Evolutionary conservation across 2,888 invertebrate species (phyloP).

Genomic region (Megaustenia siamemsis): DNA sequence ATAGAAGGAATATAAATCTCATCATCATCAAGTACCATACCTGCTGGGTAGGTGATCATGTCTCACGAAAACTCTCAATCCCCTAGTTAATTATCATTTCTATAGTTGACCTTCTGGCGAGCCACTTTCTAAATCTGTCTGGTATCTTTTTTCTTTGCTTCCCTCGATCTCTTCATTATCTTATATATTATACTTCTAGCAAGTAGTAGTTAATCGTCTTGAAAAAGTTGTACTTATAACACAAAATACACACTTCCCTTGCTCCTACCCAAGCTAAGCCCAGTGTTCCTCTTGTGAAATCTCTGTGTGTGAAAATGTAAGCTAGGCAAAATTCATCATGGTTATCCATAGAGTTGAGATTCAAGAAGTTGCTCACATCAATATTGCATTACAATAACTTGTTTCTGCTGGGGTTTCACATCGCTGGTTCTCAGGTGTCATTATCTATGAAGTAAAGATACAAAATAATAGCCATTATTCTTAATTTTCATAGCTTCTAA

Average conservation of each 20-base stretch:
- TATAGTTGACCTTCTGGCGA: no score
- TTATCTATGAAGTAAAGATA: conserved; percentile 57
- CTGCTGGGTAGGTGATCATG: no score
- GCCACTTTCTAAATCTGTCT: no score
- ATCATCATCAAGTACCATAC: no score
- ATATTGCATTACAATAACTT: conserved; percentile 94
- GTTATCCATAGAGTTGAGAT: conserved; percentile 96
- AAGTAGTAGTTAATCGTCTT: background rate
- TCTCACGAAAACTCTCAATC: no score
- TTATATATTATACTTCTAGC: no score
- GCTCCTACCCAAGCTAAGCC: conserved; percentile 99
- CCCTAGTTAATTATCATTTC: no score
- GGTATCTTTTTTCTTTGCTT: no score
- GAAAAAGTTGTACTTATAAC: background rate
- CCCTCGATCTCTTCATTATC: no score
- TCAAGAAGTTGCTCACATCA: conserved; percentile 98
- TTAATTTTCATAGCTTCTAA: background rate
- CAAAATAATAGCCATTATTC: background rate
- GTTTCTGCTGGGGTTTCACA: conserved; percentile 55
- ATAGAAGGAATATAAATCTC: no score
- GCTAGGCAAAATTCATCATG: conserved; percentile 99
- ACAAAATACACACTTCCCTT: conserved; percentile 40
- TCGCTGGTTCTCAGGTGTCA: conserved; percentile 61
- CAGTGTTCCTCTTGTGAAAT: conserved; percentile 98
- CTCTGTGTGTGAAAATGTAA: conserved; percentile 99